Conservation (phyloP, 1,140 invertebrate species). For the Drosophila fuyamai region DNA sequence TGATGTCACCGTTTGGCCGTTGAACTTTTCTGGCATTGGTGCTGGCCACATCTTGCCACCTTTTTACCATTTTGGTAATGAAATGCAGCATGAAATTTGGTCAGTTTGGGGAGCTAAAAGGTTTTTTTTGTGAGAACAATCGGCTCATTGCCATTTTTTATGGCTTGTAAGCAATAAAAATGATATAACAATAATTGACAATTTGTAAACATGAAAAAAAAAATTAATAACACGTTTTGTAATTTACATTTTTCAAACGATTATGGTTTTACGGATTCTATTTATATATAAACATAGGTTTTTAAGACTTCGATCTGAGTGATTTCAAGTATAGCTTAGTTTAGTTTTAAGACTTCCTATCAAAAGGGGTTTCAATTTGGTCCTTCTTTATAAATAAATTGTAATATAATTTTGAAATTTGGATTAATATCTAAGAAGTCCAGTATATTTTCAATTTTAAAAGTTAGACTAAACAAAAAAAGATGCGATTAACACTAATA, state of each 20-base stretch:
- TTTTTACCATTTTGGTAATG: constrained; percentile 40
- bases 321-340: too few relatives aligned
- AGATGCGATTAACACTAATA: too few relatives aligned
- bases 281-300: neutral
- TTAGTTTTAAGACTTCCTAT: too few relatives aligned
- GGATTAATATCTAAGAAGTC: too few relatives aligned
- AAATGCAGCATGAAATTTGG: constrained; percentile 33
- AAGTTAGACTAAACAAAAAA: too few relatives aligned
- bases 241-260: neutral
- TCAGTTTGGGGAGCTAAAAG: too few relatives aligned
- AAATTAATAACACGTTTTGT: neutral
- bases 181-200: neutral
- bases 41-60: constrained; percentile 14
- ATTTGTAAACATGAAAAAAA: constrained; percentile 6
- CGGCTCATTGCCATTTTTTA: neutral
- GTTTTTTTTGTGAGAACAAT: too few relatives aligned
- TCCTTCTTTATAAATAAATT: too few relatives aligned
- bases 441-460: too few relatives aligned
- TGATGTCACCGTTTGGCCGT: constrained; percentile 73
- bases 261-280: neutral
- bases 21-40: constrained; percentile 53
- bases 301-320: too few relatives aligned
- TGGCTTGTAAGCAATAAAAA: neutral
- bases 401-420: too few relatives aligned
- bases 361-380: too few relatives aligned